Evolutionary conservation across 2,888 invertebrate species (phyloP), one percentile per base, ranked within the genome.

Genomic region (Chymomyza fuscimana): DNA sequence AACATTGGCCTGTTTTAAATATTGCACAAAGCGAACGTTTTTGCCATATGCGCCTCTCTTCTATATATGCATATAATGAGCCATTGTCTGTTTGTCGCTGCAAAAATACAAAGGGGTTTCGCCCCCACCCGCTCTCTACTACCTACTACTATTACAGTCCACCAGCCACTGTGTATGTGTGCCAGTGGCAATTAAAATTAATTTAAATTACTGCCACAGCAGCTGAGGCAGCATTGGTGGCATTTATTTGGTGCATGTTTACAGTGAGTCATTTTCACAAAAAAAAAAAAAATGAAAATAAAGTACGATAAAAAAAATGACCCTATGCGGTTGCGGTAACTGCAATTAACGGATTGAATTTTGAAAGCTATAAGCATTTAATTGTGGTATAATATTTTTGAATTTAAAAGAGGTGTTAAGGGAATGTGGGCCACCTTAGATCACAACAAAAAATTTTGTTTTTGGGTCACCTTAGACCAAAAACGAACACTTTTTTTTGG

Each of bases 131-230:
- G 58, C 32, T 9, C 19, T 1, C 19, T 19, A 19, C 19, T 19
- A 19, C 19, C 19, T 19, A 19, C 19, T 19, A 19, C 19, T 19
- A 19, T 2, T 19, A 19, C 19, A 19, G 19, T 19, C 19, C 19
- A 19, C 1, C 19, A 19, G 19, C 19, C 19, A 16, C 51, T 16
- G 56, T 12, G 6, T 56, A 25, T 25, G 12, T 58, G 58, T 59
- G 71, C 72, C 73, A 76, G 77, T 75, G 81, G 83, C 88, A 87
- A 88, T 85, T 87, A 83, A 87, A 85, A 81, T 83, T 78, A 88
- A 87, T 87, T 87, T 83, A 76, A 86, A 83, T 85, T 80, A 82
- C 69, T 70, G 73, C 73, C 67, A 56, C 76, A 65, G 69, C 67
- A 52, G 22, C 22, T 25, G 58, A 54, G 15, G 58, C 58, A 46